Base-by-base conservation (phyloP, 2,888 invertebrate species). In the Acronicta alni region DNA sequence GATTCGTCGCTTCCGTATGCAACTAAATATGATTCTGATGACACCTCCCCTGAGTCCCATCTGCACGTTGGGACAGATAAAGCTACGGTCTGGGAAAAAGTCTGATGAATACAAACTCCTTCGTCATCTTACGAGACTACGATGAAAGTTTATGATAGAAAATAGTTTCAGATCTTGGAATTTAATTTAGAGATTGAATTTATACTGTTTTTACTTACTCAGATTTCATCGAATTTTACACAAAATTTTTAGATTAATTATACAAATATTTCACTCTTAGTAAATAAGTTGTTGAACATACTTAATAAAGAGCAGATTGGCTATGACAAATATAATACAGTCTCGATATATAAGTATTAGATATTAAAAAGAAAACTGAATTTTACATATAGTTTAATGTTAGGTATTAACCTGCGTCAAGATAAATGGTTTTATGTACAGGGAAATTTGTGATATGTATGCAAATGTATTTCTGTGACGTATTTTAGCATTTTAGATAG, bases 21-120 rank as follows among this genome's bases (percentile, higher is more conserved):
- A 82, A 81, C 80, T 79, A 83, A 81, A 82, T 85, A 76, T 59
- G 78, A 78, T 79, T 81, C 77, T 83, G 72, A 81, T 67, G 80
- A 67, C 76, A 59, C 60, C 52, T 62, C 48, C 16, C 9, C 6
- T 20, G 17, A 10, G 20, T n/a, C 17, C 6, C 8, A 18, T 16
- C 16, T 47, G 52, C 56, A 49, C 42, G 37, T 6, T 7, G 14
- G 46, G 30, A 12, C 30, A 57, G 51, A 67, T 61, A 44, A 60
- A 69, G 32, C 20, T 38, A 37, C 15, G 12, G 39, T 37, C 17
- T 47, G 18, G 9, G 8, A 41, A 35, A 39, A 12, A 30, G 38
- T 26, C 18, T 49, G 18, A 15, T 47, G 10, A 44, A 47, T 32
- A 16, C 4, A 2, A 10, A 26, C 20, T 30, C 4, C 38, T 16